Conservation (phyloP, 2,113 vertebrate species). For the Phocoena phocoena region DNA sequence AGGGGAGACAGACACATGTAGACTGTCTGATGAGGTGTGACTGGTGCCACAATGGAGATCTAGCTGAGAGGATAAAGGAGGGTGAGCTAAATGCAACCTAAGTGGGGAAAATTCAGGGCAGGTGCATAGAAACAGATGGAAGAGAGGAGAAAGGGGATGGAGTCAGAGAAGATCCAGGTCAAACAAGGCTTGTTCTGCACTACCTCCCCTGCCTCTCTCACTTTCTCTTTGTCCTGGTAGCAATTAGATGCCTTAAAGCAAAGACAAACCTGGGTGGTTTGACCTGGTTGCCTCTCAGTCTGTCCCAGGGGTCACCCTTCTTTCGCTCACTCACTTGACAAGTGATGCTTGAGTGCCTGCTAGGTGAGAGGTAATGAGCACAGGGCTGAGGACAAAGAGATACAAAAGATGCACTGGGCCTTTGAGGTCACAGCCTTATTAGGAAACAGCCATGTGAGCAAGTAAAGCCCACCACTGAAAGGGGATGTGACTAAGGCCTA, state of each 20-base stretch:
- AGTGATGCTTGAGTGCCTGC: background rate
- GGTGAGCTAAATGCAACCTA: background rate
- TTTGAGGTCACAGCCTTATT: background rate
- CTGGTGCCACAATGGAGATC: background rate
- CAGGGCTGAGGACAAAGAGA: background rate
- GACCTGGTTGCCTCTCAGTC: background rate
- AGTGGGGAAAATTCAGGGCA: background rate
- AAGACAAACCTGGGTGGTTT: background rate
- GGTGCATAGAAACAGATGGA: background rate
- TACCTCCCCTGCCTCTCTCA: background rate
- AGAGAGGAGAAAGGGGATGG: background rate
- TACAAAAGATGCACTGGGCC: fast-evolving
- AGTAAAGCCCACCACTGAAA: background rate
- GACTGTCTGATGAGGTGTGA: background rate
- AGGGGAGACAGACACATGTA: background rate
- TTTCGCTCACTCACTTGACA: background rate
- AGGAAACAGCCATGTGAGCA: background rate
- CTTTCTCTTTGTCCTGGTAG: background rate
- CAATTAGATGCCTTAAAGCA: background rate
- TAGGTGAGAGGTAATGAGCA: background rate
- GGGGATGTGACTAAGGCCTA: background rate
- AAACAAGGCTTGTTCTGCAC: background rate
- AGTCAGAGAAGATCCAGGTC: background rate
- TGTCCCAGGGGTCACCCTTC: background rate
- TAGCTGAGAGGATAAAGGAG: background rate